Percentiles rank a stretch among this genome's conserved stretches.
These are phyloP conservation scores for Ptychobarbus kaznakovi DNA, from an alignment of 2,797 vertebrate species.

Conservation along the genomic window DNA sequence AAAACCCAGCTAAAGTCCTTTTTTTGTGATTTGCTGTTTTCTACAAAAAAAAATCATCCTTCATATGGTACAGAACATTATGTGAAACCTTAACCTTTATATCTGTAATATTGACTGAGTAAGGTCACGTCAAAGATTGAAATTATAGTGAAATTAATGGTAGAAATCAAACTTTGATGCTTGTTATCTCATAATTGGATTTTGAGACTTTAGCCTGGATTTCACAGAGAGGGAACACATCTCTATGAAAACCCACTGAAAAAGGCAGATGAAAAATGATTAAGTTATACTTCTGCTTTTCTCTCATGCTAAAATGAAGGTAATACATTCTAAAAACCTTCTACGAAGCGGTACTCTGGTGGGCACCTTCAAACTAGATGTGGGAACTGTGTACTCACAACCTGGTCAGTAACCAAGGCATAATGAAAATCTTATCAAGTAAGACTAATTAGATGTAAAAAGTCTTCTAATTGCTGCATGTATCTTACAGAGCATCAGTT, in stretches of 20 bases:
- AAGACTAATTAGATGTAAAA: neutral
- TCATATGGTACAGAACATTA: too few relatives aligned
- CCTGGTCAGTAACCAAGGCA: conserved; percentile 77
- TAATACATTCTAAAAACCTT: conserved; percentile 98
- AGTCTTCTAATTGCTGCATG: conserved; percentile 9
- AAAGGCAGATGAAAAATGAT: neutral
- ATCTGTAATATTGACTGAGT: too few relatives aligned
- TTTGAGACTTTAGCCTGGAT: too few relatives aligned
- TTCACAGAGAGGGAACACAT: too few relatives aligned
- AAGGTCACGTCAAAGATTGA: too few relatives aligned
- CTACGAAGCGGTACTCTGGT: conserved; percentile 93
- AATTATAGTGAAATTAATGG: too few relatives aligned
- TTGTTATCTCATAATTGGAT: too few relatives aligned
- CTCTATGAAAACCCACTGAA: neutral
- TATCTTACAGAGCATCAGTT: conserved; percentile 91
- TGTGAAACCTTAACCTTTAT: too few relatives aligned
- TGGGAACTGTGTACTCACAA: conserved; percentile 91
- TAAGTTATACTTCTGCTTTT: neutral
- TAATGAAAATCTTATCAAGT: neutral
- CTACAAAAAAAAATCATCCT: too few relatives aligned
- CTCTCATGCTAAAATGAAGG: conserved; percentile 71
- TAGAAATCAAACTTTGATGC: too few relatives aligned
- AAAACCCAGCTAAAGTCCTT: too few relatives aligned
- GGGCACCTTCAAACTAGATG: conserved; percentile 93
- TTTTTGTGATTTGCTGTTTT: too few relatives aligned